Percentiles rank a stretch among this genome's conserved stretches.
Evolutionary conservation across 2,797 vertebrate species (phyloP).

Genomic region (Alca torda): DNA sequence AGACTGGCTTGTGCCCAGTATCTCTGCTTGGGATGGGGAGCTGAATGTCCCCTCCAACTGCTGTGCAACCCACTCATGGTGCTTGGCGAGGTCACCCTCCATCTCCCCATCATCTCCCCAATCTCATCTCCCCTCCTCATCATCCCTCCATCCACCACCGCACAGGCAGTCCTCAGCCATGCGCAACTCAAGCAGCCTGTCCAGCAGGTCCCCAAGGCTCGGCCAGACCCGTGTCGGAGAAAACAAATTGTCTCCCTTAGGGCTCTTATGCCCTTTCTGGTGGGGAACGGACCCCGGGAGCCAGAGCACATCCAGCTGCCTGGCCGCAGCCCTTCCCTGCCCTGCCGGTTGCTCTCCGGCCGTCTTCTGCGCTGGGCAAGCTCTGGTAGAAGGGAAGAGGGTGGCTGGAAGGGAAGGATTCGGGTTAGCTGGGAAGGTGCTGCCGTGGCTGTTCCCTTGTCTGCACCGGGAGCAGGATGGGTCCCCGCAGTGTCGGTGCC

Average conservation of each 20-base stretch:
- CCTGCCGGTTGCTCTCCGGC: not conserved
- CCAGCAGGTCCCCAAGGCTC: not conserved
- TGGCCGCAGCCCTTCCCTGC: not conserved
- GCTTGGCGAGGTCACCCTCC: not conserved
- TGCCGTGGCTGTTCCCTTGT: not conserved
- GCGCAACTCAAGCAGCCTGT: no score
- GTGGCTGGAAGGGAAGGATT: not conserved
- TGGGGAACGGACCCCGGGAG: not conserved
- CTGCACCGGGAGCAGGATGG: not conserved
- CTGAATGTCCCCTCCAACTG: not conserved
- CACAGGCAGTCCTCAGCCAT: not conserved
- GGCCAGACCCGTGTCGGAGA: not conserved
- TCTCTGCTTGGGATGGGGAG: not conserved
- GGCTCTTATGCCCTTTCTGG: no score
- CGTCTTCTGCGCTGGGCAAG: fast-evolving
- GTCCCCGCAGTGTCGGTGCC: fast-evolving
- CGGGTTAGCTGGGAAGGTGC: not conserved
- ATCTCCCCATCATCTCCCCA: not conserved
- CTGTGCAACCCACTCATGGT: fast-evolving
- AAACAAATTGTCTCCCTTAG: not conserved
- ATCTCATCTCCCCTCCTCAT: no score
- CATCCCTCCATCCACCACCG: no score
- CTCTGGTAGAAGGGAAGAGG: no score
- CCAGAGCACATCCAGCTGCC: not conserved
- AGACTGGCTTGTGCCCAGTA: not conserved